These are phyloP conservation scores for Eucidaris tribuloides DNA, from an alignment of 35 echinoderm and acorn worm species.

Conservation along the genomic window DNA sequence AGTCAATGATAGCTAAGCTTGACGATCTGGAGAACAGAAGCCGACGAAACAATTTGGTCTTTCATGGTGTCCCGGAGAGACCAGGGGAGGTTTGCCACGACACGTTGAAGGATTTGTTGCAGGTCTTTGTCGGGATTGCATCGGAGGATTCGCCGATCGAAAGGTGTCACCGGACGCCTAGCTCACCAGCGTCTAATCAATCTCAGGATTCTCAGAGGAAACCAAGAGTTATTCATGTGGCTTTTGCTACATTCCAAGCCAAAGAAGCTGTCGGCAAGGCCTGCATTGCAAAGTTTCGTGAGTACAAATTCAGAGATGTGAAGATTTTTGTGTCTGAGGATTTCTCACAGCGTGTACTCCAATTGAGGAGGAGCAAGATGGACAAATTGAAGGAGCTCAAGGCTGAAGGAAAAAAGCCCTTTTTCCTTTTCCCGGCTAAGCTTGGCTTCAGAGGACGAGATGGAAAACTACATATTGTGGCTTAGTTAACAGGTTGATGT, in stretches of 20 bases:
- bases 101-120: neutral
- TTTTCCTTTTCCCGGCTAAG: conserved; percentile 2
- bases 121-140: neutral
- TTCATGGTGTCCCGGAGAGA: neutral
- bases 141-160: neutral
- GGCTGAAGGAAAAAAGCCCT: conserved; percentile 1
- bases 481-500: no score
- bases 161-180: conserved; percentile 21
- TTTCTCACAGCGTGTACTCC: neutral
- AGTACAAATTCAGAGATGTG: neutral
- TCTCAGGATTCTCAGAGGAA: neutral
- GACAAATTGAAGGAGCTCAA: neutral
- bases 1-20: neutral
- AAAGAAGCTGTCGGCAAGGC: neutral
- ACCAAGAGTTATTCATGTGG: conserved; percentile 4
- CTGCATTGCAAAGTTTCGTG: conserved; percentile 8
- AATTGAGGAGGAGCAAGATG: conserved; percentile 14
- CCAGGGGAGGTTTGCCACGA: neutral
- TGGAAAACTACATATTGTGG: no score
- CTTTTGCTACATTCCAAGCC: neutral
- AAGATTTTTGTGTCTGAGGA: conserved; percentile 21
- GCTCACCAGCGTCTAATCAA: neutral
- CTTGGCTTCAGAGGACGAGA: neutral
- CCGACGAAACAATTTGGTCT: neutral
- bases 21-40: conserved; percentile 20